phyloP scores from a whole-genome alignment of 2,797 vertebrate genomes.

The Pristis pectinata region DNA sequence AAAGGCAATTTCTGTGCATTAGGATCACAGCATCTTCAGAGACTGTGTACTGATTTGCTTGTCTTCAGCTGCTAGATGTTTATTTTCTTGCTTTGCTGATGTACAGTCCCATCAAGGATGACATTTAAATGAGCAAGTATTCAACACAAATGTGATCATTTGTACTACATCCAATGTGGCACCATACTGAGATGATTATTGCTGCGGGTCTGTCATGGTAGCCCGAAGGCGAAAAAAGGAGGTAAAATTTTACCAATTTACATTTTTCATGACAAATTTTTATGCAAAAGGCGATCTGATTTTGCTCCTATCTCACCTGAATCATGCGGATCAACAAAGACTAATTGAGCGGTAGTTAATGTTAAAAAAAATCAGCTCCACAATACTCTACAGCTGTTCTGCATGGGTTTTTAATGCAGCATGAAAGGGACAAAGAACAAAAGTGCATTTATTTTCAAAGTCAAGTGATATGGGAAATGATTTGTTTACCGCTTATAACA shows the following conservation, averaged over 20 bases:
- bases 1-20: conserved; percentile 80
- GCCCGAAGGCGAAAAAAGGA: conserved; percentile 65
- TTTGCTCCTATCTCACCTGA: conserved; percentile 78
- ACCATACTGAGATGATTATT: conserved; percentile 91
- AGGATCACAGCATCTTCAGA: conserved; percentile 70
- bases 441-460: conserved; percentile 47
- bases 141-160: conserved; percentile 87
- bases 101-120: conserved; percentile 79
- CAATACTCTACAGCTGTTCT: conserved; percentile 73
- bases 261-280: conserved; percentile 87
- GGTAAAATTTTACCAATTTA: conserved; percentile 79
- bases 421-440: conserved; percentile 58
- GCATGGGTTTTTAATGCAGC: conserved; percentile 62
- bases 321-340: conserved; percentile 79
- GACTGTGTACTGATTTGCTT: conserved; percentile 62
- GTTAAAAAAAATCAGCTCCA: conserved; percentile 77
- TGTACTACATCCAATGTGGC: conserved; percentile 81
- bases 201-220: conserved; percentile 71
- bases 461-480: conserved; percentile 38
- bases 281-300: conserved; percentile 76
- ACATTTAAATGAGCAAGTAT: conserved; percentile 98
- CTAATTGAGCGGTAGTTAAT: conserved; percentile 77
- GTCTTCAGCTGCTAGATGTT: conserved; percentile 69
- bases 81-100: conserved; percentile 61
- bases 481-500: conserved; percentile 7